These are phyloP conservation scores for Scomber colias DNA, from an alignment of 2,113 vertebrate genomes.

Conservation along the genomic window DNA sequence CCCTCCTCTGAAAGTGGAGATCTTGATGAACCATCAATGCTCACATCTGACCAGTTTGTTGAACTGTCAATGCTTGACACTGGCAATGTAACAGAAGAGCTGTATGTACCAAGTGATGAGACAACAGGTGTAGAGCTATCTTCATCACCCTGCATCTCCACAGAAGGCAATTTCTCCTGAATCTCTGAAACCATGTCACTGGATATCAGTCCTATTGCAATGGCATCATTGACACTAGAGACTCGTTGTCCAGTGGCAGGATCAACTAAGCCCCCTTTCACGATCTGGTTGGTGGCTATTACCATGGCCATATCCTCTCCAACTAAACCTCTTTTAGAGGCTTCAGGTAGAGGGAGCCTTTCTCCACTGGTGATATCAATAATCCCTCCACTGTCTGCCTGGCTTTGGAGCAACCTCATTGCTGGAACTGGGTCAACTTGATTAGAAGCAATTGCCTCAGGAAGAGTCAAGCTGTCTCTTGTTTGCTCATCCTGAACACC, in stretches of 20 bases:
- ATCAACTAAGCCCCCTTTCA: conserved; percentile 87
- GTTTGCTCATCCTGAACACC: conserved; percentile 82
- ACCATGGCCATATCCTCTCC: conserved; percentile 83
- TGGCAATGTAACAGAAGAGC: conserved; percentile 21
- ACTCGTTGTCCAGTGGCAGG: conserved; percentile 78
- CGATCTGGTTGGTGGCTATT: conserved; percentile 87
- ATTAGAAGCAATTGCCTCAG: conserved; percentile 83
- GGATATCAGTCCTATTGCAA: conserved; percentile 81
- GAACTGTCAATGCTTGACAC: conserved; percentile 57
- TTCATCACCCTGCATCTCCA: conserved; percentile 28
- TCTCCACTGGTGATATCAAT: conserved; percentile 86
- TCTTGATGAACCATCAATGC: conserved; percentile 2
- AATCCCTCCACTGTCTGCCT: conserved; percentile 89
- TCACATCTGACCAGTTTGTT: conserved; percentile 37
- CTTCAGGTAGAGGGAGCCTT: conserved; percentile 85
- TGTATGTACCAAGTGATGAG: conserved; percentile 57
- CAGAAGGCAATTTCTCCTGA: conserved; percentile 43
- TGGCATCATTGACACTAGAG: conserved; percentile 82
- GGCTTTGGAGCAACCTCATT: conserved; percentile 88
- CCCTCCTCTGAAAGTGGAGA: conserved; percentile 34
- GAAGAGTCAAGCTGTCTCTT: conserved; percentile 70
- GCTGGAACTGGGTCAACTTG: conserved; percentile 85
- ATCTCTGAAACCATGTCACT: conserved; percentile 80
- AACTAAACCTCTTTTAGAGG: conserved; percentile 83
- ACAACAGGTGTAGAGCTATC: conserved; percentile 49